Conservation (phyloP, 2,113 vertebrate species). For the Lonchura striata region DNA sequence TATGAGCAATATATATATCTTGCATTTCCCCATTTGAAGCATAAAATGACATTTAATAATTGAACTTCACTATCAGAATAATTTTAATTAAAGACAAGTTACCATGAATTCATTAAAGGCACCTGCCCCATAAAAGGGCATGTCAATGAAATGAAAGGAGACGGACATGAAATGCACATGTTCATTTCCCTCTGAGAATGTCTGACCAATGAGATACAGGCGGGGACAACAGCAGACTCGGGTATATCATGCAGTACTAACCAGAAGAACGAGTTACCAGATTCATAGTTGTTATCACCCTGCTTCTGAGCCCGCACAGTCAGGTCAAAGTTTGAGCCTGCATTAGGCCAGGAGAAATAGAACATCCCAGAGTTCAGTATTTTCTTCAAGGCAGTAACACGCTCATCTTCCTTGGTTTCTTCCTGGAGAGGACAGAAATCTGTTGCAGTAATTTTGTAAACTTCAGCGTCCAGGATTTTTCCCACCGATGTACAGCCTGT, state of each 20-base stretch:
- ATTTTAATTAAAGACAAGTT: neutral
- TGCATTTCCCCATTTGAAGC: neutral
- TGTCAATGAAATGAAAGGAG: neutral
- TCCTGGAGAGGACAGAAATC: slow-evolving; percentile 81
- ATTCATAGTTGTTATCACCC: slow-evolving; percentile 64
- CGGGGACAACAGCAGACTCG: neutral
- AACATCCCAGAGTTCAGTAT: slow-evolving; percentile 79
- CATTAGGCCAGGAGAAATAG: slow-evolving; percentile 78
- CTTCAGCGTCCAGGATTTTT: slow-evolving; percentile 78
- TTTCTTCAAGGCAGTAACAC: slow-evolving; percentile 71
- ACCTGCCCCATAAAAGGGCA: neutral
- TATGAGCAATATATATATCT: neutral
- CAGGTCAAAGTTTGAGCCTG: slow-evolving; percentile 77
- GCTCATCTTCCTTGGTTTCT: slow-evolving; percentile 76
- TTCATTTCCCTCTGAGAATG: neutral
- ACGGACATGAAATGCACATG: neutral
- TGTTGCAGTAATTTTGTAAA: slow-evolving; percentile 79
- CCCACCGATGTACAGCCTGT: slow-evolving; percentile 79
- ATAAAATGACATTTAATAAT: neutral
- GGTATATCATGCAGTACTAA: slow-evolving; percentile 52
- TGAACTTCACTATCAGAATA: neutral
- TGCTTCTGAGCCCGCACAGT: slow-evolving; percentile 79
- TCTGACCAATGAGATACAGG: neutral
- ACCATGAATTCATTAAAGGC: neutral
- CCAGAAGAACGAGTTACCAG: slow-evolving; percentile 80